These are phyloP conservation scores for Pseudopodoces humilis DNA, from an alignment of 2,113 vertebrate species.

Conservation along the genomic window DNA sequence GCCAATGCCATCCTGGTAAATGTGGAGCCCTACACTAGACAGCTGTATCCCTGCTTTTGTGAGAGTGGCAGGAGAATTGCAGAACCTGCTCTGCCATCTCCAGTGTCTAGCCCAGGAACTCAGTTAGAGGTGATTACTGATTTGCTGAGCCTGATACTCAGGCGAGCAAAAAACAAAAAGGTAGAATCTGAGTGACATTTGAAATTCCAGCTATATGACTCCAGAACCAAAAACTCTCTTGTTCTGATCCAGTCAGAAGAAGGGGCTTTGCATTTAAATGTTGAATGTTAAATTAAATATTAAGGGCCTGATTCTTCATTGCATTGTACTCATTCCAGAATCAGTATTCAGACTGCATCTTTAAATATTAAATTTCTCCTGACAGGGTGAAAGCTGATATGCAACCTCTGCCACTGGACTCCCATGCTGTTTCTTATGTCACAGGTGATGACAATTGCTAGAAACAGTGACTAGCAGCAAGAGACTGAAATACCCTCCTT, in stretches of 20 bases:
- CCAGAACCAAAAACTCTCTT: background rate
- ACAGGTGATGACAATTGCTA: slow-evolving; percentile 14
- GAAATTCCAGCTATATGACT: background rate
- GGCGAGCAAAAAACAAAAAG: background rate
- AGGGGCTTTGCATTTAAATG: background rate
- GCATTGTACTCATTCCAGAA: background rate
- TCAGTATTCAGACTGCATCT: background rate
- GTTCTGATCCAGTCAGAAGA: background rate
- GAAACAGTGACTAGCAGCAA: slow-evolving; percentile 18
- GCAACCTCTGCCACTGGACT: slow-evolving; percentile 17
- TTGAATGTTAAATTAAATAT: background rate
- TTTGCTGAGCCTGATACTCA: background rate
- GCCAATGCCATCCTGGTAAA: too few relatives aligned
- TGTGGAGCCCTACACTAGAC: background rate
- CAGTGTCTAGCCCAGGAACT: background rate
- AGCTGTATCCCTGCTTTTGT: background rate
- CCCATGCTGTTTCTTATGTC: slow-evolving; percentile 13
- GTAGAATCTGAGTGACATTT: background rate
- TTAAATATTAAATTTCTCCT: slow-evolving; percentile 31
- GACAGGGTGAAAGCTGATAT: background rate
- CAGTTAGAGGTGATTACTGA: background rate
- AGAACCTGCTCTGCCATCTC: background rate
- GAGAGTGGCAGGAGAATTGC: background rate
- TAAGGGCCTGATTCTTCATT: background rate
- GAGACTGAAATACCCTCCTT: slow-evolving; percentile 9